phyloP scores from a whole-genome alignment of 2,797 vertebrate genomes.

The Channa striata region DNA sequence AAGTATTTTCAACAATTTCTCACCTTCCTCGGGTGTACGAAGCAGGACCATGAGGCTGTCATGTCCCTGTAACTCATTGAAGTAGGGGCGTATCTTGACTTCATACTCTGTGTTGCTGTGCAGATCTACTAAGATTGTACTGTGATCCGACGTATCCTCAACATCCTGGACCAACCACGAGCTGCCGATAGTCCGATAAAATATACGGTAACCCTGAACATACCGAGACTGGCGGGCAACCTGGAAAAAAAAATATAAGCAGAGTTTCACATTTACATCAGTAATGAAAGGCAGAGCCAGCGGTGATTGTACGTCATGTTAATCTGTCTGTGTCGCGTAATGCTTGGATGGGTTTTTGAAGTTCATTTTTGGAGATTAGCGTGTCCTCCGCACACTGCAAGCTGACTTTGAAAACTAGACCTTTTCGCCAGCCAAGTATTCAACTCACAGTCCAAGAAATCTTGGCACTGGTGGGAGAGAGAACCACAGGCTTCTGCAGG shows the following conservation, averaged over 20 bases:
- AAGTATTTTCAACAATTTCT: constrained; percentile 41
- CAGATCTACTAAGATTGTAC: constrained; percentile 85
- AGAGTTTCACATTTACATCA: constrained; percentile 25
- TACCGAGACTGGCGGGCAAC: constrained; percentile 87
- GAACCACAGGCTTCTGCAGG: constrained; percentile 88
- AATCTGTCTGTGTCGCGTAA: constrained; percentile 37
- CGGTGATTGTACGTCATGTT: constrained; percentile 26
- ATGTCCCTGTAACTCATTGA: constrained; percentile 90
- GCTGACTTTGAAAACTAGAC: constrained; percentile 41
- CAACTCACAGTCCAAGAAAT: constrained; percentile 95
- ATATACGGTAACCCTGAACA: constrained; percentile 92
- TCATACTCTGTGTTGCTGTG: constrained; percentile 89
- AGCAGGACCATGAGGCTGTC: constrained; percentile 88
- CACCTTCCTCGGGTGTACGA: constrained; percentile 92
- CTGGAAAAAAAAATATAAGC: constrained; percentile 70
- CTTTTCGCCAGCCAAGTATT: constrained; percentile 37
- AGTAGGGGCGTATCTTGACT: constrained; percentile 93
- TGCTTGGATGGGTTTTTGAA: constrained; percentile 40
- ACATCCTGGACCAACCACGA: constrained; percentile 88
- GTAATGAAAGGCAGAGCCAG: constrained; percentile 7
- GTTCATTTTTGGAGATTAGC: constrained; percentile 55
- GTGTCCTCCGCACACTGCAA: constrained; percentile 38
- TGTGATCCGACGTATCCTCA: constrained; percentile 83
- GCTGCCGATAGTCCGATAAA: constrained; percentile 86
- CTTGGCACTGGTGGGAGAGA: constrained; percentile 87